phyloP scores from a whole-genome alignment of 2,113 vertebrate species.

The Catagonus wagneri region DNA sequence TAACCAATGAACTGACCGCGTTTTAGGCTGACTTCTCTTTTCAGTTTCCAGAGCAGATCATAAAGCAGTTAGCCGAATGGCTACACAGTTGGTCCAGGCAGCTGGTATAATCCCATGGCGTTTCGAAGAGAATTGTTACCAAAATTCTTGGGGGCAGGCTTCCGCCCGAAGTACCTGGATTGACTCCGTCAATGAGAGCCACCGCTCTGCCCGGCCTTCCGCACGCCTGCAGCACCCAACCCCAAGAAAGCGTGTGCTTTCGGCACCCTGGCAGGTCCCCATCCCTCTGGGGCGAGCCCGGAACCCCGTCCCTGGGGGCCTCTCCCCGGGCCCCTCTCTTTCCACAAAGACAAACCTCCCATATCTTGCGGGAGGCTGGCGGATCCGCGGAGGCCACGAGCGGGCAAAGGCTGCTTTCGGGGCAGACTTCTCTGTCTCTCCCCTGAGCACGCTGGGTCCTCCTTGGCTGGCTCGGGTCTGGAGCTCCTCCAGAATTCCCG shows the following conservation, averaged over 20 bases:
- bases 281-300: background rate
- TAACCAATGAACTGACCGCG: fast-evolving
- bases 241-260: no score
- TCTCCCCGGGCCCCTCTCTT: background rate
- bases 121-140: background rate
- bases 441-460: background rate
- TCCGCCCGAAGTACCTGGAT: fast-evolving
- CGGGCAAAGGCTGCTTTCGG: background rate
- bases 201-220: no score
- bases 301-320: background rate
- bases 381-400: no score
- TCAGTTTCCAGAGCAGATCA: background rate
- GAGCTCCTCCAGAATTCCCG: background rate
- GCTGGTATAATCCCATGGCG: background rate
- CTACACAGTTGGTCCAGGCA: background rate
- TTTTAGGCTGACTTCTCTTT: background rate
- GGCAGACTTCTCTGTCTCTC: background rate
- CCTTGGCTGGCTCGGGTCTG: background rate
- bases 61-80: background rate
- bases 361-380: fast-evolving
- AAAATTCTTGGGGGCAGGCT: background rate
- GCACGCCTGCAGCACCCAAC: background rate
- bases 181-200: background rate
- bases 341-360: background rate
- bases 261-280: background rate